These are phyloP conservation scores for Monoplex corrugatus DNA, from an alignment of 2,888 invertebrate genomes.

Conservation along the genomic window DNA sequence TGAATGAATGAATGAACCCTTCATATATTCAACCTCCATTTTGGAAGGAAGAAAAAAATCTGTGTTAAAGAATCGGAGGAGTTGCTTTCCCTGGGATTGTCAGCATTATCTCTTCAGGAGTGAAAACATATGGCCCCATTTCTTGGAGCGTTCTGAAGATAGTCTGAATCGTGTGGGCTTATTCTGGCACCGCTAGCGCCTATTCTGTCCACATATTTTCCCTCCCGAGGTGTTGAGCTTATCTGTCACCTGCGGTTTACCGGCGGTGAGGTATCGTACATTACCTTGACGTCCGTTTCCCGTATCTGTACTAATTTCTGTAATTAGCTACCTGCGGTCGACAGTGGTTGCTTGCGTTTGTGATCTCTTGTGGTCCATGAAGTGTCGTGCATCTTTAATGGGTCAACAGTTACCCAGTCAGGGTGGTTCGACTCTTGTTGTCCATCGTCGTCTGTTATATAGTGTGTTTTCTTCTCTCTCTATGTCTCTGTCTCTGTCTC, in stretches of 20 bases:
- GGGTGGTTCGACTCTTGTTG: no score
- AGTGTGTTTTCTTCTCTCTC: neutral
- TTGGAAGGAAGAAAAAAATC: no score
- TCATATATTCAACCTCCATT: no score
- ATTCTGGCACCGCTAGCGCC: slow-evolving; percentile 14
- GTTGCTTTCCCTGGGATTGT: no score
- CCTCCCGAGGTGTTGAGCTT: neutral
- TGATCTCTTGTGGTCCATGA: no score
- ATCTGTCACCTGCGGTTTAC: slow-evolving; percentile 17
- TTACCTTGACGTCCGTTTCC: neutral
- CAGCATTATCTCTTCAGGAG: neutral
- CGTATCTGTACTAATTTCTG: neutral
- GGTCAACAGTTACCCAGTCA: no score
- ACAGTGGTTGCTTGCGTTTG: neutral
- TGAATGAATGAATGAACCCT: no score
- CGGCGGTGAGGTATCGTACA: neutral
- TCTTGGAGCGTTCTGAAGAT: neutral
- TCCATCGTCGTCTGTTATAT: neutral
- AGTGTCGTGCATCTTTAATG: no score
- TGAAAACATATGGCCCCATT: slow-evolving; percentile 13
- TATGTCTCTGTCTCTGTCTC: neutral
- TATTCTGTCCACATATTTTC: neutral
- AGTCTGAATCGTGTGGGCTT: neutral
- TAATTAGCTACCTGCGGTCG: neutral
- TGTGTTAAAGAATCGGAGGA: no score